Percentiles rank a stretch among this genome's conserved stretches.
Evolutionary conservation across 2,113 vertebrate species (phyloP).

Genomic region (Podocnemis expansa): DNA sequence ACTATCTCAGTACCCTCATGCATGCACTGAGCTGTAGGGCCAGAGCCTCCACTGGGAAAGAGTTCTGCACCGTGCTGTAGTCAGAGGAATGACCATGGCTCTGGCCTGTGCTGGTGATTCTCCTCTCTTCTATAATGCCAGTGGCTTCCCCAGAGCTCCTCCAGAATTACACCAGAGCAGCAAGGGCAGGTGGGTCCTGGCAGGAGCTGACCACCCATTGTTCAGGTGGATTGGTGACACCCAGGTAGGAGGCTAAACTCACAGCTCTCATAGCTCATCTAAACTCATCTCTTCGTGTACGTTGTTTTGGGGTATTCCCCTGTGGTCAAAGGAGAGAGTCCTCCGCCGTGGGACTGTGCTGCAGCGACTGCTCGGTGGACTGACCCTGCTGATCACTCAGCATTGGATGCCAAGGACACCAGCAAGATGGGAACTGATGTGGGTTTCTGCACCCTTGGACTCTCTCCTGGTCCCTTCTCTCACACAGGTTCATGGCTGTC

Average conservation of each 20-base stretch:
- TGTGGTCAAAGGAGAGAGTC: background rate
- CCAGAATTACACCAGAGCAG: background rate
- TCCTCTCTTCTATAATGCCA: background rate
- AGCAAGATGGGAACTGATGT: background rate
- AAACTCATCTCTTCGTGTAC: constrained; percentile 38
- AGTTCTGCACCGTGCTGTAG: too few relatives aligned
- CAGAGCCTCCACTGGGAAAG: background rate
- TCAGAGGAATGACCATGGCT: background rate
- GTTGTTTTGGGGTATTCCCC: background rate
- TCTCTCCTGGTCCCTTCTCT: background rate
- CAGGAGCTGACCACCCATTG: background rate
- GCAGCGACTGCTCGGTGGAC: background rate
- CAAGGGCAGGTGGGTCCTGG: too few relatives aligned
- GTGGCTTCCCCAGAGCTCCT: background rate
- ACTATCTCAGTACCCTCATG: background rate
- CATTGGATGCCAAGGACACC: background rate
- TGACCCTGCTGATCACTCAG: background rate
- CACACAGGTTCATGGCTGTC: background rate
- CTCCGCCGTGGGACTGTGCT: background rate
- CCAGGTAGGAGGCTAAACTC: background rate
- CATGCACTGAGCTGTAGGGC: background rate
- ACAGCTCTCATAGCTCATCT: background rate
- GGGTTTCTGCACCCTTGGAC: background rate
- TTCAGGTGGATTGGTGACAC: background rate
- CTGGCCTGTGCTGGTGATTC: too few relatives aligned